Evolutionary conservation across 2,888 invertebrate species (phyloP), one percentile per base, ranked within the genome.

Genomic region (Allophyes oxyacanthae): DNA sequence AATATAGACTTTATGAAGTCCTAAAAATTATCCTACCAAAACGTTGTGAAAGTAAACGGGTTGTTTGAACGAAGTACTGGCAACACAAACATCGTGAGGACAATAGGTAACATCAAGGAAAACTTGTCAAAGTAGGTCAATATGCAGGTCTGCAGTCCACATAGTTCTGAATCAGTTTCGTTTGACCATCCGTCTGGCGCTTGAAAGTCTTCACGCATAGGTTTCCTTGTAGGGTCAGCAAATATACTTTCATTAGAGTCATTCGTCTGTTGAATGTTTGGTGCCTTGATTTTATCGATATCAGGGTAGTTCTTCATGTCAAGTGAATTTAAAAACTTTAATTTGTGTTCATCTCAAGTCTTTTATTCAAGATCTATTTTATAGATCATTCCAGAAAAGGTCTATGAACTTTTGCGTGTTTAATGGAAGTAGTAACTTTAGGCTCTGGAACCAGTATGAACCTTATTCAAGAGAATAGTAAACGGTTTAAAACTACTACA

Each of bases 101-200:
- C 45, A 54, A 38, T 43, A 50, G 63, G 33, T 68, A 50, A 62
- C 63, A 44, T 43, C 38, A 38, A 65, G 63, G 55, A 68, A 64
- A 50, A 62, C 46, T 66, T 33, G 28, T 40, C 13, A 11, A 64
- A 53, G 37, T 67, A 11, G 62, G 62, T 67, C 67, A 66, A 9
- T 28, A 41, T 38, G 52, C 48, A 54, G 28, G 28, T 20, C 2
- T 20, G 2, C 20, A 3, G 20, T 20, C 37, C 28, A 60, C 26
- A 43, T 42, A 49, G 25, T 49, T 51, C 20, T 52, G 20, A 42
- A 32, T 52, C 51, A 55, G 46, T 64, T 67, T 41, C 40, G 37
- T 48, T 62, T 55, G 44, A 52, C 30, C 20, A 20, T 20, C 20
- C 20, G 2, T 20, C 20, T 20, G 2, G 2, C 20, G 54, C 55